phyloP scores from a whole-genome alignment of 2,888 invertebrate species.

The Melanophora roralis region DNA sequence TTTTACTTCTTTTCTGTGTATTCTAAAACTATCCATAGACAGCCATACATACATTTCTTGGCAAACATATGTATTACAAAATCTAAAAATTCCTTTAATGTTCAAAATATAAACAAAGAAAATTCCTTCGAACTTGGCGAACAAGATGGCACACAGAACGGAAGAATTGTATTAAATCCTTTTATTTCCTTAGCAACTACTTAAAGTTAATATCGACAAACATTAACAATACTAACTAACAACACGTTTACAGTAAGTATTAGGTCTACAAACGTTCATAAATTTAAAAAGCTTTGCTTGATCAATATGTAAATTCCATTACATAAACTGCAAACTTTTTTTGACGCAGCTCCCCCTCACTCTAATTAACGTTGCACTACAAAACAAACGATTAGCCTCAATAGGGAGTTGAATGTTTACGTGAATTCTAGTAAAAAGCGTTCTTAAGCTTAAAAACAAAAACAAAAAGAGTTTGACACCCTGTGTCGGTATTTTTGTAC shows the following conservation, averaged over 20 bases:
- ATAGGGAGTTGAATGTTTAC: no score
- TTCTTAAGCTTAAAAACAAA: not conserved
- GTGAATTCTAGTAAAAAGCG: not conserved
- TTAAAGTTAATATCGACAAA: not conserved
- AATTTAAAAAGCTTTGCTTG: constrained; percentile 47
- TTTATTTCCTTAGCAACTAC: constrained; percentile 21
- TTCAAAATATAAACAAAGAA: not conserved
- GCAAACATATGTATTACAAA: not conserved
- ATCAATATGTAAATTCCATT: constrained; percentile 58
- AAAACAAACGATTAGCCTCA: no score
- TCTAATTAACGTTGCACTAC: no score
- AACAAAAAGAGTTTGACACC: not conserved
- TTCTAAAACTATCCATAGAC: not conserved
- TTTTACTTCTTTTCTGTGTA: no score
- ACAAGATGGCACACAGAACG: not conserved
- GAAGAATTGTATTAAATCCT: not conserved
- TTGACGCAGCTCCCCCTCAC: not conserved
- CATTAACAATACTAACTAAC: no score
- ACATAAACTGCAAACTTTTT: constrained; percentile 12
- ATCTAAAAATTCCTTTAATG: not conserved
- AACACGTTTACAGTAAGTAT: not conserved
- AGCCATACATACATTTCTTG: not conserved
- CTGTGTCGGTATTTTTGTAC: not conserved
- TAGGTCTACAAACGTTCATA: not conserved
- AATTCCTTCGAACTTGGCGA: not conserved